Percentiles rank a stretch among this genome's conserved stretches.
Conservation (phyloP, 2,113 vertebrate genomes). For the Apodemus speciosus region DNA sequence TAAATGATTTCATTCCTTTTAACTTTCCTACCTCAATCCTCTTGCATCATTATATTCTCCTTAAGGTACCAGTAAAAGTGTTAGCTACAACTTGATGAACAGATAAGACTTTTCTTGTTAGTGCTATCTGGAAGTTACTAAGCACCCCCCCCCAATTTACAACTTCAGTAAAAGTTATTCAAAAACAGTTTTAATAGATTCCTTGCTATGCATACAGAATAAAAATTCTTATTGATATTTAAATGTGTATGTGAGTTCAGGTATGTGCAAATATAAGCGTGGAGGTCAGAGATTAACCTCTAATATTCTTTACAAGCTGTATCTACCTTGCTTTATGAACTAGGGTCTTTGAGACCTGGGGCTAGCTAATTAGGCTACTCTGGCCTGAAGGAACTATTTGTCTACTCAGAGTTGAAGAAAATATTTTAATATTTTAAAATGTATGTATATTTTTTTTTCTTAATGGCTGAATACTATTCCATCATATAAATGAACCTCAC, state of each 20-base stretch:
- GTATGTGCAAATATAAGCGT: not conserved
- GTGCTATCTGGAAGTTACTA: not conserved
- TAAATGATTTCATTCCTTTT: slow-evolving; percentile 41
- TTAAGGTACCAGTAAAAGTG: not conserved
- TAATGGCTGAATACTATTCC: too few species aligned
- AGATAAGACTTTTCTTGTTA: not conserved
- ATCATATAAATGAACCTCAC: too few species aligned
- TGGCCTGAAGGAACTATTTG: not conserved
- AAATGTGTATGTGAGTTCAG: not conserved
- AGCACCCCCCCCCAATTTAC: not conserved
- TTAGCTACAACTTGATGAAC: not conserved
- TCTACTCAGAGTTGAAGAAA: not conserved
- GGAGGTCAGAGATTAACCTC: not conserved
- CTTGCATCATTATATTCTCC: slow-evolving; percentile 2
- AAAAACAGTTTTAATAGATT: not conserved
- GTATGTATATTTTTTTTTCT: not conserved
- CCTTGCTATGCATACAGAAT: not conserved
- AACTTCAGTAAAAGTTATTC: not conserved
- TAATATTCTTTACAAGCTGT: not conserved
- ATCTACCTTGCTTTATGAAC: not conserved
- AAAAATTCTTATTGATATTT: slow-evolving; percentile 31
- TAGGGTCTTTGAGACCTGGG: not conserved
- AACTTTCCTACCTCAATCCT: not conserved
- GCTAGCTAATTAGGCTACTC: not conserved
- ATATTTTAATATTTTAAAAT: not conserved